These are phyloP conservation scores for Neosilurus mollespiculum DNA, from an alignment of 2,797 vertebrate genomes.

Conservation along the genomic window DNA sequence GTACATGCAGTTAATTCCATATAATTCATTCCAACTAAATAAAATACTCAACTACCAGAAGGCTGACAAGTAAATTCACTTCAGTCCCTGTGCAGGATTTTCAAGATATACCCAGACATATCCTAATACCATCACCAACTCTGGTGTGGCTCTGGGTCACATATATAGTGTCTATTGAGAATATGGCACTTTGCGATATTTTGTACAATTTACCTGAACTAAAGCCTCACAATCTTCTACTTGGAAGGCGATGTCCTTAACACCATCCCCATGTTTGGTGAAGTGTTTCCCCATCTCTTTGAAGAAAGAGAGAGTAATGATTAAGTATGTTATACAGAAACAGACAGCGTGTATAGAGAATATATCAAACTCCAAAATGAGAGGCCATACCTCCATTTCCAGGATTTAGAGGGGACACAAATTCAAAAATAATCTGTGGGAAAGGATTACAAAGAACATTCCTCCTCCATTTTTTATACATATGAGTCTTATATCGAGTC, in stretches of 20 bases:
- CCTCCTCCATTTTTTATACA: not conserved
- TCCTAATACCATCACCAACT: not conserved
- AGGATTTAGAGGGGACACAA: constrained; percentile 77
- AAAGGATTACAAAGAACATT: not conserved
- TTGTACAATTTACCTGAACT: constrained; percentile 71
- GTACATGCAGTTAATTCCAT: not conserved
- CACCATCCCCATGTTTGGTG: constrained; percentile 78
- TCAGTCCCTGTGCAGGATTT: not conserved
- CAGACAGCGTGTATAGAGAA: not conserved
- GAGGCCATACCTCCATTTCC: constrained; percentile 71
- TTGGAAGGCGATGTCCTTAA: constrained; percentile 80
- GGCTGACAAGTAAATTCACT: not conserved
- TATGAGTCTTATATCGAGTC: not conserved
- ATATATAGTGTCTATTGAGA: not conserved
- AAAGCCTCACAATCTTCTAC: constrained; percentile 82
- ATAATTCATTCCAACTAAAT: not conserved
- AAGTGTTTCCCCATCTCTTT: constrained; percentile 76
- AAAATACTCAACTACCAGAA: not conserved
- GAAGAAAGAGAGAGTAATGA: not conserved
- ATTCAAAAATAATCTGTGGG: constrained; percentile 75
- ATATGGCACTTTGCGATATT: not conserved
- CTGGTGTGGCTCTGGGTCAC: not conserved
- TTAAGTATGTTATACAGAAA: not conserved
- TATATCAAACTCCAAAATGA: not conserved
- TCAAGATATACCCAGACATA: not conserved